These are phyloP conservation scores for Argyresthia goedartella DNA, from an alignment of 2,888 invertebrate species.

Conservation along the genomic window DNA sequence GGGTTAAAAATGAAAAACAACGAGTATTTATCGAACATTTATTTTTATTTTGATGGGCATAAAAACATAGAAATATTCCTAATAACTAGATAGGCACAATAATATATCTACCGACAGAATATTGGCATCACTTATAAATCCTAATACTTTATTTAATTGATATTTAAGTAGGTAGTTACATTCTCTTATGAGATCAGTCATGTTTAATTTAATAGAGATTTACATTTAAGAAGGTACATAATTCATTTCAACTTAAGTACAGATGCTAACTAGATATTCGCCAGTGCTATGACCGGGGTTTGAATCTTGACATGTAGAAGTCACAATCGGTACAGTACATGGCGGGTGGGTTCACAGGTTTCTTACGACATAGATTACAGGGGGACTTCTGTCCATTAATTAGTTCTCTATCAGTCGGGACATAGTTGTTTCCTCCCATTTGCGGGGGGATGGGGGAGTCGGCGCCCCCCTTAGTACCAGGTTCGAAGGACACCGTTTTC, in stretches of 20 bases:
- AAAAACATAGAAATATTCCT: too few relatives aligned
- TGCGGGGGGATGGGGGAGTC: conserved; percentile 60
- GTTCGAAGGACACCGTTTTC: conserved; percentile 82
- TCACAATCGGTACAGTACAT: conserved; percentile 93
- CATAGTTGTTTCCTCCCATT: conserved; percentile 34
- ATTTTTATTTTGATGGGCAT: too few relatives aligned
- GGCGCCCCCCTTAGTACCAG: conserved; percentile 77
- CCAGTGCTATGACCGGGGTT: conserved; percentile 69
- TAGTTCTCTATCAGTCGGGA: conserved; percentile 4
- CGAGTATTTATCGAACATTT: too few relatives aligned
- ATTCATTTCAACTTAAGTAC: conserved; percentile 5
- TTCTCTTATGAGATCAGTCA: conserved; percentile 55
- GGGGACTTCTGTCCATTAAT: conserved; percentile 65
- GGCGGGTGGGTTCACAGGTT: conserved; percentile 81
- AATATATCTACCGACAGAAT: conserved; percentile 1
- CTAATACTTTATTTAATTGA: too few relatives aligned
- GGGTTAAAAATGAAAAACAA: too few relatives aligned
- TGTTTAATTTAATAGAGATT: conserved; percentile 13
- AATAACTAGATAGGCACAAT: background rate
- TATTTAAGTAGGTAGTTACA: conserved; percentile 8
- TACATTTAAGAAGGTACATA: conserved; percentile 5
- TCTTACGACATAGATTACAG: conserved; percentile 91
- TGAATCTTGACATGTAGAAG: conserved; percentile 90
- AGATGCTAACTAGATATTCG: background rate
- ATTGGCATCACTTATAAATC: background rate